These are phyloP conservation scores for Nomada ferruginata DNA, from an alignment of 2,888 invertebrate genomes.

Conservation along the genomic window DNA sequence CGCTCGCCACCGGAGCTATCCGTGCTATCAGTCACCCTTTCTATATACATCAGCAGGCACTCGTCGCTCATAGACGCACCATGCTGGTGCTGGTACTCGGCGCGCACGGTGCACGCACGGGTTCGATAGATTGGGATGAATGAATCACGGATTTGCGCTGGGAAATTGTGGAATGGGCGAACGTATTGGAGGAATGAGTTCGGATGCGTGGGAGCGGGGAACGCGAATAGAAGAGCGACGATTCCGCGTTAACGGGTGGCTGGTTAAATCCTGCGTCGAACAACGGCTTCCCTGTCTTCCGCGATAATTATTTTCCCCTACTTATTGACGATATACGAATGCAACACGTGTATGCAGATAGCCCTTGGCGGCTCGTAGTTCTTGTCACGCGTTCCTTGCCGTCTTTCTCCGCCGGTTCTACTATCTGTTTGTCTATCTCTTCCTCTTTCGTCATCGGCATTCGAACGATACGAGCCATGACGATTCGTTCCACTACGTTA, in stretches of 20 bases:
- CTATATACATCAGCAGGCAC: constrained; percentile 15
- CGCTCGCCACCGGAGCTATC: not conserved
- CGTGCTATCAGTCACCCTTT: constrained; percentile 38
- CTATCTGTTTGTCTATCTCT: constrained; percentile 66
- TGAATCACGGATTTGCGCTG: not conserved
- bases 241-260: constrained; percentile 39
- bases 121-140: not conserved
- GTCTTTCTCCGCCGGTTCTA: constrained; percentile 48
- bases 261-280: constrained; percentile 51
- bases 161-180: not conserved
- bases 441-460: constrained; percentile 68
- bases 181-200: not conserved
- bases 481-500: constrained; percentile 58
- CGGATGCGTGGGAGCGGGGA: not conserved
- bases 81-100: not conserved
- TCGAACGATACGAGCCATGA: constrained; percentile 52
- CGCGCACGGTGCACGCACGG: constrained; percentile 2
- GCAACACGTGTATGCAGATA: constrained; percentile 64
- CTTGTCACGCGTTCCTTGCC: constrained; percentile 59
- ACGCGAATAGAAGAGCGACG: constrained; percentile 10
- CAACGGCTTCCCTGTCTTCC: constrained; percentile 57
- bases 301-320: constrained; percentile 63
- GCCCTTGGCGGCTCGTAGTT: constrained; percentile 41
- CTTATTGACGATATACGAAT: constrained; percentile 41
- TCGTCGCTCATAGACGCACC: constrained; percentile 13